A percentile compares a stretch with the other conserved stretches of the same genome.
Evolutionary conservation across 2,113 vertebrate species (phyloP).

Genomic region (Salvelinus sp.): DNA sequence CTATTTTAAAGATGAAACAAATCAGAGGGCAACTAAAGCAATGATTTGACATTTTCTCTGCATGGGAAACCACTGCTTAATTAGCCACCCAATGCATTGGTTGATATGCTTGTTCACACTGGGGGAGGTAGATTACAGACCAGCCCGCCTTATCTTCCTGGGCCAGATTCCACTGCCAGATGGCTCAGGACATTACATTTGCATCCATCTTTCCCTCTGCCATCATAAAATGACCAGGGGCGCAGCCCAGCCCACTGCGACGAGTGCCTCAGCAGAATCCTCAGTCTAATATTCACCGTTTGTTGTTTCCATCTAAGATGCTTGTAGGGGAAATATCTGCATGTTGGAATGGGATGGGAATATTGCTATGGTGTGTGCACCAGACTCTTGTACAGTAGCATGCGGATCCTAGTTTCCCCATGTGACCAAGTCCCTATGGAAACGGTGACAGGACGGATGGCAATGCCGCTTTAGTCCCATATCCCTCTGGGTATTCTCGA

Average conservation of each 20-base stretch:
- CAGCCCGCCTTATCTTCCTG: slow-evolving; percentile 45
- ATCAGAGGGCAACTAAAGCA: slow-evolving; percentile 7
- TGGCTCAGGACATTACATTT: slow-evolving; percentile 25
- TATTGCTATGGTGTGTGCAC: background rate
- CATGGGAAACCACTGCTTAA: slow-evolving; percentile 33
- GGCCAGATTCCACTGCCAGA: slow-evolving; percentile 48
- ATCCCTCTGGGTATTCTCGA: no score
- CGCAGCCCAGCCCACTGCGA: background rate
- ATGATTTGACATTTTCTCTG: slow-evolving; percentile 10
- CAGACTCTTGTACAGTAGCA: background rate
- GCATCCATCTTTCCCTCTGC: slow-evolving; percentile 33
- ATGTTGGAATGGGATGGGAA: background rate
- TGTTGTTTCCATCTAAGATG: background rate
- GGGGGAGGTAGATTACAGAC: slow-evolving; percentile 38
- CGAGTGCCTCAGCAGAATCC: background rate
- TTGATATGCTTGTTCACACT: slow-evolving; percentile 27
- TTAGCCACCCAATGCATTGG: slow-evolving; percentile 24
- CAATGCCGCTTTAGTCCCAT: no score
- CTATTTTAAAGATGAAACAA: background rate
- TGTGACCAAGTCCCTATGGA: background rate
- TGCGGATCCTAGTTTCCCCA: background rate
- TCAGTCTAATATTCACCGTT: background rate
- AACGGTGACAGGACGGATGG: background rate
- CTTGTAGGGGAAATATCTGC: background rate
- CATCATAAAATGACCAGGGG: slow-evolving; percentile 20